Evolutionary conservation across 2,113 vertebrate genomes (phyloP).

Genomic region (Sula dactylatra): DNA sequence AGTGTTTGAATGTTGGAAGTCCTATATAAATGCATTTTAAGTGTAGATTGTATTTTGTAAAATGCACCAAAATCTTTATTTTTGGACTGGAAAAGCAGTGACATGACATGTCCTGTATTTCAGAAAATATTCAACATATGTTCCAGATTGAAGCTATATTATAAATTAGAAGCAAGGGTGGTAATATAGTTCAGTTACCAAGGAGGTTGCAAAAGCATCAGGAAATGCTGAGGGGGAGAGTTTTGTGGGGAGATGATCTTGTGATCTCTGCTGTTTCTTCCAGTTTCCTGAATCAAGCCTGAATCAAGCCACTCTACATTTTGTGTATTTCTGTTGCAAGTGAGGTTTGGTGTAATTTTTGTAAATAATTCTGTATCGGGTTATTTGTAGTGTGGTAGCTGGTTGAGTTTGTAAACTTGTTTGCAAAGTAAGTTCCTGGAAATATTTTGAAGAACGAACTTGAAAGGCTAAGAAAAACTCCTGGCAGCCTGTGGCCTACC

Average conservation of each 20-base stretch:
- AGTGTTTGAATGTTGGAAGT: background rate
- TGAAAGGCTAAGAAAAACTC: background rate
- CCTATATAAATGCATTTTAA: background rate
- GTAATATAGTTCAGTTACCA: background rate
- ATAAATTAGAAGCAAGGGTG: background rate
- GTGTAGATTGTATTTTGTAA: background rate
- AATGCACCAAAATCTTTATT: background rate
- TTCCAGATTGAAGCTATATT: background rate
- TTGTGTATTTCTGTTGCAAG: background rate
- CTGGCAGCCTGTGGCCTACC: background rate
- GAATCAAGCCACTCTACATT: background rate
- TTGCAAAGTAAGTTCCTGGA: background rate
- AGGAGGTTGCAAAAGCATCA: background rate
- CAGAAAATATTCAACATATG: background rate
- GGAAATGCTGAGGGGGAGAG: background rate
- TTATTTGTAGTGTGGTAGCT: background rate
- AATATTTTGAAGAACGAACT: background rate
- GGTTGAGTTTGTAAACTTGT: background rate
- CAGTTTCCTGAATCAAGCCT: background rate
- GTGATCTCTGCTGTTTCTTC: background rate
- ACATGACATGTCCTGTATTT: background rate
- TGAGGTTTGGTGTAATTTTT: background rate
- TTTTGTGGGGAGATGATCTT: background rate
- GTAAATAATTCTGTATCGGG: background rate
- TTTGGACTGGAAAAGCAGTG: background rate